These are phyloP conservation scores for Eublepharis macularius DNA, from an alignment of 2,113 vertebrate species.

Conservation along the genomic window DNA sequence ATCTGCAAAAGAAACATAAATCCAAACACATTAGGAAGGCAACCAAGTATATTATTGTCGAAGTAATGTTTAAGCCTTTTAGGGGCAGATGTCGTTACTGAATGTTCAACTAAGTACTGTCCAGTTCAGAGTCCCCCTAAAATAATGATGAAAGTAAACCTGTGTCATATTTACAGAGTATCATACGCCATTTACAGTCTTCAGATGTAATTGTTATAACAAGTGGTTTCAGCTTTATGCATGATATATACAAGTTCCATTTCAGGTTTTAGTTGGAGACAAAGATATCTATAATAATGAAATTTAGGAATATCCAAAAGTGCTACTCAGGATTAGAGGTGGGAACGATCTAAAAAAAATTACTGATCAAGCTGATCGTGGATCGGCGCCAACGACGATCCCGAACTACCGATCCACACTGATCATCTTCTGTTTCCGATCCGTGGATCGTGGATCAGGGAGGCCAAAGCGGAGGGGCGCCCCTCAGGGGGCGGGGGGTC, in stretches of 20 bases:
- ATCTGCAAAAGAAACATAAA: conserved; percentile 78
- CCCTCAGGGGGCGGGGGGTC: too few species aligned
- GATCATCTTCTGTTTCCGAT: too few species aligned
- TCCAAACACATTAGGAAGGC: conserved; percentile 1
- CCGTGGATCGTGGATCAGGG: too few species aligned
- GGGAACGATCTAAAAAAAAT: too few species aligned
- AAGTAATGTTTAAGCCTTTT: conserved; percentile 50
- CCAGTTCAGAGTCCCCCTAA: neutral
- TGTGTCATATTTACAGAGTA: neutral
- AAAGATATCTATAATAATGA: neutral
- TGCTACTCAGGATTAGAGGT: too few species aligned
- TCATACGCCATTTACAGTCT: neutral
- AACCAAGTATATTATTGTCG: conserved; percentile 11
- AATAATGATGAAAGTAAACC: neutral
- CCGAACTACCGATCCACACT: too few species aligned
- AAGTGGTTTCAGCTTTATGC: neutral
- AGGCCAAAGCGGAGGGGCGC: too few species aligned
- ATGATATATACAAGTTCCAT: neutral
- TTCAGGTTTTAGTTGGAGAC: neutral
- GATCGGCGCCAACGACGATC: too few species aligned
- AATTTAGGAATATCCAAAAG: neutral
- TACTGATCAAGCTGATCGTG: too few species aligned
- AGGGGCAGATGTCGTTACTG: conserved; percentile 29
- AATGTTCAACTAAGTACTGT: conserved; percentile 6
- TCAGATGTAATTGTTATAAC: neutral